Evolutionary conservation across 2,888 invertebrate genomes (phyloP).

Genomic region (Busseola fusca): DNA sequence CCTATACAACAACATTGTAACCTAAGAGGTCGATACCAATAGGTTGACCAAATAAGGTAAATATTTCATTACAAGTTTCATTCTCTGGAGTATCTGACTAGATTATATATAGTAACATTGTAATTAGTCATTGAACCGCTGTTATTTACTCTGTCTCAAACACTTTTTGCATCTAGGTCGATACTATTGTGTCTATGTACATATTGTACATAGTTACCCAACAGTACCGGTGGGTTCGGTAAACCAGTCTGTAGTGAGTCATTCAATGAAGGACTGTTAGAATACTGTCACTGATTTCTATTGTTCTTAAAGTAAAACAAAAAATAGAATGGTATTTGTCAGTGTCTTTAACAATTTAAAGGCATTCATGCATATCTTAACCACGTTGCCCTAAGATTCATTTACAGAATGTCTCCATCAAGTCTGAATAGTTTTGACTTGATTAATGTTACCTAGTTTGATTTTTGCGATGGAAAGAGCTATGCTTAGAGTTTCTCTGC

Average conservation of each 20-base stretch:
- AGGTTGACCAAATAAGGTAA: background rate
- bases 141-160: slow-evolving; percentile 32
- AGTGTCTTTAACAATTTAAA: background rate
- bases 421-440: background rate
- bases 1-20: background rate
- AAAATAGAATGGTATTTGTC: background rate
- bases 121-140: slow-evolving; percentile 34
- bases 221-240: slow-evolving; percentile 32
- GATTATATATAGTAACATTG: background rate
- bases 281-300: slow-evolving; percentile 24
- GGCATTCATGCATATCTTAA: background rate
- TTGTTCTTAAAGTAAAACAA: slow-evolving; percentile 24
- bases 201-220: slow-evolving; percentile 34
- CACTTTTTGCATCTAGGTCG: slow-evolving; percentile 41
- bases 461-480: too few relatives aligned
- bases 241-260: slow-evolving; percentile 49
- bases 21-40: background rate
- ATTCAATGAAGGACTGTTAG: slow-evolving; percentile 37
- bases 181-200: slow-evolving; percentile 35
- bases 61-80: background rate
- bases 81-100: background rate
- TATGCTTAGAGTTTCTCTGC: too few relatives aligned
- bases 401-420: background rate
- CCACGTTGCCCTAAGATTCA: background rate
- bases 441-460: too few relatives aligned